These are phyloP conservation scores for Psammodynastes pulverulentus DNA, from an alignment of 2,113 vertebrate genomes.

Conservation along the genomic window DNA sequence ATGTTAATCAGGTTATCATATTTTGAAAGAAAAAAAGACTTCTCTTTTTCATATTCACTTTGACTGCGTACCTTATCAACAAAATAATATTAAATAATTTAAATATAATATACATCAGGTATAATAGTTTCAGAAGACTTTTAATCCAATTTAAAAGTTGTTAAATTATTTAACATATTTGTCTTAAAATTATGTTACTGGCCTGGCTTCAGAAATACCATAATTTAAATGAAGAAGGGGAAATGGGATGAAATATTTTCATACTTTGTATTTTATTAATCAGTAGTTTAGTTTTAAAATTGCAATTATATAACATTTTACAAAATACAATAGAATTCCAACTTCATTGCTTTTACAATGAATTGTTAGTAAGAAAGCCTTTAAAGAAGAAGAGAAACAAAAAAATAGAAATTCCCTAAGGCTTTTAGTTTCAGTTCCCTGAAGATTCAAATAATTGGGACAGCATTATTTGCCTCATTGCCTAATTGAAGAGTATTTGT, in stretches of 20 bases:
- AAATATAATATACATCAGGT: not conserved
- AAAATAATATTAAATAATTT: not conserved
- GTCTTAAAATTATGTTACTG: slow-evolving; percentile 1
- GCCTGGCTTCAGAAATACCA: not conserved
- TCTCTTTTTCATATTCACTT: not conserved
- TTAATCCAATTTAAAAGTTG: not conserved
- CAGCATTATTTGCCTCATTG: slow-evolving; percentile 23
- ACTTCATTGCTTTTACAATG: slow-evolving; percentile 3
- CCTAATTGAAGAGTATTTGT: slow-evolving; percentile 11
- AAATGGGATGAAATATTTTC: slow-evolving; percentile 2
- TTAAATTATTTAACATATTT: not conserved
- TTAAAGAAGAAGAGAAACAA: slow-evolving; percentile 9
- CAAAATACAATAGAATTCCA: not conserved
- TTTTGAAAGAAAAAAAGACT: not conserved
- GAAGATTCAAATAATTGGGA: slow-evolving; percentile 25
- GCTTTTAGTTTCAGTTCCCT: slow-evolving; percentile 17
- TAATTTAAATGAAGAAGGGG: not conserved
- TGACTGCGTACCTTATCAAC: not conserved
- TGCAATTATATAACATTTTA: slow-evolving; percentile 18
- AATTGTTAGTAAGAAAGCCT: slow-evolving; percentile 4
- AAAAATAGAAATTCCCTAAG: slow-evolving; percentile 9
- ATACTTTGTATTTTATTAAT: slow-evolving; percentile 17
- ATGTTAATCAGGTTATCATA: not conserved
- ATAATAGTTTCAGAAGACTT: not conserved
- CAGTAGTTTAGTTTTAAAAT: slow-evolving; percentile 10